Evolutionary conservation across 2,888 invertebrate genomes (phyloP).

Genomic region (Alviniconcha strummeri): DNA sequence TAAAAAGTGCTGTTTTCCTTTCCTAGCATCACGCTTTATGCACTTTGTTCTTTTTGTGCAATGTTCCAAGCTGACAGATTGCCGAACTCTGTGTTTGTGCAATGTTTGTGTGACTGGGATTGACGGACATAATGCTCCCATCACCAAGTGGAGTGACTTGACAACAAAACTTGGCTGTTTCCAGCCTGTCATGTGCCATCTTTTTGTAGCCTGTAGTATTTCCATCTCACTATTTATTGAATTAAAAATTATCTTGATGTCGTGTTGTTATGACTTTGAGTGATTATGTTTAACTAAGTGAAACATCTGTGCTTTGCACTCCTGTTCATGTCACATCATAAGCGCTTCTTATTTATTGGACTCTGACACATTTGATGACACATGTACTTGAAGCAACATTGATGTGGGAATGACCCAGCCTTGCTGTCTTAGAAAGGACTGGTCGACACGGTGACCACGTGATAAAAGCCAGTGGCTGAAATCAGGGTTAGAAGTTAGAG

Average conservation of each 20-base stretch:
- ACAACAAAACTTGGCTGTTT: background rate
- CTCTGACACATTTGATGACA: background rate
- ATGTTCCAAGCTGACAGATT: background rate
- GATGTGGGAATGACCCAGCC: too few species aligned
- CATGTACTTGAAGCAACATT: too few species aligned
- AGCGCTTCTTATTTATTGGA: background rate
- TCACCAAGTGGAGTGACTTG: background rate
- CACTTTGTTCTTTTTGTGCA: background rate
- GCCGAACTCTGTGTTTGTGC: background rate
- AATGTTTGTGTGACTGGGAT: background rate
- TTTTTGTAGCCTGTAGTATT: conserved; percentile 15
- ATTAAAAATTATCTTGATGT: background rate
- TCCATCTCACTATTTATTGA: conserved; percentile 17
- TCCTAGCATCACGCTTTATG: too few species aligned
- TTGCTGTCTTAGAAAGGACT: too few species aligned
- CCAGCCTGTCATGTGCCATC: conserved; percentile 18
- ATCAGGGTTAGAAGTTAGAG: too few species aligned
- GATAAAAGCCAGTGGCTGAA: too few species aligned
- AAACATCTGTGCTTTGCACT: background rate
- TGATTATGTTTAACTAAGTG: background rate
- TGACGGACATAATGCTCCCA: too few species aligned
- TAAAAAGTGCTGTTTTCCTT: too few species aligned
- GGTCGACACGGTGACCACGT: too few species aligned
- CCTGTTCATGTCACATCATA: background rate
- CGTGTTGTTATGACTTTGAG: background rate